These are phyloP conservation scores for Epinotia brunnichana DNA, from an alignment of 2,888 invertebrate genomes.

Conservation along the genomic window DNA sequence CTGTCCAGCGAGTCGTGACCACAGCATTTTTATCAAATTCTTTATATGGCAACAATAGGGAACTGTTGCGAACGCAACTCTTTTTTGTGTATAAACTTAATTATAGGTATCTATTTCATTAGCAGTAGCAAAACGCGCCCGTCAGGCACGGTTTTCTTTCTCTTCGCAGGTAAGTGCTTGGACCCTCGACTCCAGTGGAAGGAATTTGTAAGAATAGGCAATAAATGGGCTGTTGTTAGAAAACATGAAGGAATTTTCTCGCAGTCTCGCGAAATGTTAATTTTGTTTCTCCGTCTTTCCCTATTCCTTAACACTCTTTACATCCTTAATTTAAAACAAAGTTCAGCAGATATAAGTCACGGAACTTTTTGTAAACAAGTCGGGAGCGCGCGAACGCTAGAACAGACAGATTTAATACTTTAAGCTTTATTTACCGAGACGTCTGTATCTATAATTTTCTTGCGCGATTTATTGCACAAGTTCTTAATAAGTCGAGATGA, in stretches of 20 bases:
- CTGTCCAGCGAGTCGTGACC: too few relatives aligned
- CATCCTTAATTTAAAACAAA: constrained; percentile 57
- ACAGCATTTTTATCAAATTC: too few relatives aligned
- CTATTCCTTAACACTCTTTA: constrained; percentile 49
- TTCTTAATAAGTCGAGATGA: constrained; percentile 68
- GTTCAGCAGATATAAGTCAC: constrained; percentile 74
- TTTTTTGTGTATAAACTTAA: too few relatives aligned
- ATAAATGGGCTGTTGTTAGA: constrained; percentile 12
- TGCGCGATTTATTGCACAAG: constrained; percentile 74
- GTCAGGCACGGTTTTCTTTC: too few relatives aligned
- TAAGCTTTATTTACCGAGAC: constrained; percentile 79
- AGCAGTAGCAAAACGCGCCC: too few relatives aligned
- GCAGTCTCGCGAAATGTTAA: constrained; percentile 48
- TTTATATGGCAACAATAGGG: too few relatives aligned
- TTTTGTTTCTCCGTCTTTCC: constrained; percentile 52
- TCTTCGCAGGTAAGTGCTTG: constrained; percentile 64
- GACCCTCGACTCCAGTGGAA: constrained; percentile 4
- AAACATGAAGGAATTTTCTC: constrained; percentile 28
- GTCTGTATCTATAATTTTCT: constrained; percentile 72
- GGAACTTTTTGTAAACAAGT: constrained; percentile 74
- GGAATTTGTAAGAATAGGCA: constrained; percentile 26
- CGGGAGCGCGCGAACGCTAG: constrained; percentile 56
- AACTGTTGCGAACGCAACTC: too few relatives aligned
- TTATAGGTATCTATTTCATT: too few relatives aligned
- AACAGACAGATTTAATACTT: constrained; percentile 78